Evolutionary conservation across 2,113 vertebrate genomes (phyloP).

Genomic region (Tragelaphus strepsiceros): DNA sequence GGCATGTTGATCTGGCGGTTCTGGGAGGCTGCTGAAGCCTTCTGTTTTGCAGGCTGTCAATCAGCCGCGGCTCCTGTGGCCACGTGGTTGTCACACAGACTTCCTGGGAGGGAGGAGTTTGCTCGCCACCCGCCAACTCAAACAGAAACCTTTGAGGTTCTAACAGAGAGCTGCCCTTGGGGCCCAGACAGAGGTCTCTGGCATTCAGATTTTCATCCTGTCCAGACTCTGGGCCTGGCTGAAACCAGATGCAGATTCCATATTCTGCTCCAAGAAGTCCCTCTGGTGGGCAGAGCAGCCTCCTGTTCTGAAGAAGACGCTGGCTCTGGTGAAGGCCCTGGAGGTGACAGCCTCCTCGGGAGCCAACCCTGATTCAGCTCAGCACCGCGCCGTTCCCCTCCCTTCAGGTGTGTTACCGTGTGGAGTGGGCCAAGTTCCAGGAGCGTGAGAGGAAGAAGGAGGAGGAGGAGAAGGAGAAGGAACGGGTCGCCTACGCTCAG

Average conservation of each 20-base stretch:
- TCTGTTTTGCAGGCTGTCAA: not conserved
- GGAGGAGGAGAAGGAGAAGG: conserved; percentile 97
- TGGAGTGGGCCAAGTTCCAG: conserved; percentile 99
- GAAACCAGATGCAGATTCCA: not conserved
- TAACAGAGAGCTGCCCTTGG: not conserved
- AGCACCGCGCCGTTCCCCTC: not conserved
- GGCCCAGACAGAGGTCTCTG: not conserved
- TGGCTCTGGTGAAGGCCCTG: not conserved
- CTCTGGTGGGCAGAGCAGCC: not conserved
- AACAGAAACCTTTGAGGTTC: not conserved
- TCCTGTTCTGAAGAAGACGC: not conserved
- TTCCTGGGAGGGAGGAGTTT: not conserved
- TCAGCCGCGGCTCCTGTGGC: not conserved
- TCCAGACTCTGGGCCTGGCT: not conserved
- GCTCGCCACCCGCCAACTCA: not conserved
- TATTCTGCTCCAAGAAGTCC: not conserved
- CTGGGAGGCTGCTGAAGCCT: not conserved
- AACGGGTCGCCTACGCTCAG: conserved; percentile 96
- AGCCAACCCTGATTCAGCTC: not conserved
- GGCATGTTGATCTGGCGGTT: not conserved
- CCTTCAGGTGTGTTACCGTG: conserved; percentile 92
- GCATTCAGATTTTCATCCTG: not conserved
- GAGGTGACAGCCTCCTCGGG: not conserved
- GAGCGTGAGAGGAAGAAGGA: conserved; percentile 97
- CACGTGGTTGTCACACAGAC: not conserved